Conservation (phyloP, 2,113 vertebrate species). For the Pluvianellus socialis region DNA sequence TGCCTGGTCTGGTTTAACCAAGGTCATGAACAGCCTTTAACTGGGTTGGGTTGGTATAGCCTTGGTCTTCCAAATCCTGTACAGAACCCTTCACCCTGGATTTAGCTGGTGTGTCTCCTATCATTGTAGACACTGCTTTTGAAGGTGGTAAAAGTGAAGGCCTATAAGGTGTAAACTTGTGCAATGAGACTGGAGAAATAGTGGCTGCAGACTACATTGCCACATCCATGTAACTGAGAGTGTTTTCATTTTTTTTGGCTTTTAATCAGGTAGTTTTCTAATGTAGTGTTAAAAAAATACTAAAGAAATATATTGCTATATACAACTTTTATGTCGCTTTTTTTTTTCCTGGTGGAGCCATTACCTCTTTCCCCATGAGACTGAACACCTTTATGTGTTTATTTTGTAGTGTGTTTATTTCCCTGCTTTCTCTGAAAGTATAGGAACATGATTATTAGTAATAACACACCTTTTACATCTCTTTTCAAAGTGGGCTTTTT, state of each 20-base stretch:
- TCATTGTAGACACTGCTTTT: background rate
- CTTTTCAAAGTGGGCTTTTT: background rate
- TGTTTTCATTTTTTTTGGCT: background rate
- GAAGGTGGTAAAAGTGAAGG: background rate
- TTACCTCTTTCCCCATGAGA: background rate
- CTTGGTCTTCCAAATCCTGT: background rate
- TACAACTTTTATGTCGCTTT: background rate
- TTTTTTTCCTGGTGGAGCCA: background rate
- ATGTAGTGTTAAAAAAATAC: background rate
- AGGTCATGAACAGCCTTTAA: background rate
- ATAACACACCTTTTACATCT: background rate
- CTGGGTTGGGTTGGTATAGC: background rate
- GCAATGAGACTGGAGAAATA: background rate
- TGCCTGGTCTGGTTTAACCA: background rate
- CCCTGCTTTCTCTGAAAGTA: background rate
- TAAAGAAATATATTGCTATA: background rate
- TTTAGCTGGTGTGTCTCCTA: background rate
- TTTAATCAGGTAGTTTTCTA: background rate
- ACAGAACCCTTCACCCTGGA: background rate
- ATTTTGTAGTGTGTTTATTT: conserved; percentile 15
- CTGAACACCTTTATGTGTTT: background rate
- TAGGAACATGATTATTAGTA: background rate
- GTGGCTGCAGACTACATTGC: background rate
- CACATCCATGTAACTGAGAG: background rate
- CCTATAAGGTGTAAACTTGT: background rate